Evolutionary conservation across 2,888 invertebrate genomes (phyloP).

Genomic region (Hirtodrosophila histrioides): DNA sequence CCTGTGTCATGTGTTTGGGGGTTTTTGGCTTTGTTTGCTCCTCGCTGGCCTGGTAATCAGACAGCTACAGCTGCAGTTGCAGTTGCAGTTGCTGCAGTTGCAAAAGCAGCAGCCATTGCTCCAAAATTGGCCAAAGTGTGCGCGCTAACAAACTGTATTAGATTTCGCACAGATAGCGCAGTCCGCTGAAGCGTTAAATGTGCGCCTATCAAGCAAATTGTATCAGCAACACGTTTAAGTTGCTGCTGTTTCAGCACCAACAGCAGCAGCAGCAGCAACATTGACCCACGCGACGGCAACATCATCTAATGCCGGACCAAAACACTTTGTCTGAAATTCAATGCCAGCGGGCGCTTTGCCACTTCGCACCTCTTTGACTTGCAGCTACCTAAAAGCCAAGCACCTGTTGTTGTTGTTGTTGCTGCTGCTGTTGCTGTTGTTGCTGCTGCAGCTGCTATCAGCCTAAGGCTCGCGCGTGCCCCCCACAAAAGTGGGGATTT

Average conservation of each 20-base stretch:
- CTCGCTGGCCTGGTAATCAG: slow-evolving; percentile 25
- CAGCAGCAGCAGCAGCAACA: slow-evolving; percentile 48
- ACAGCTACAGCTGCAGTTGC: slow-evolving; percentile 25
- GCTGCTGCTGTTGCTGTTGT: slow-evolving; percentile 33
- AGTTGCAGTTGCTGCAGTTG: slow-evolving; percentile 11
- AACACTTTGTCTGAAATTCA: slow-evolving; percentile 79
- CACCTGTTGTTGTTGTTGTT: slow-evolving; percentile 45
- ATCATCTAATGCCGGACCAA: slow-evolving; percentile 73
- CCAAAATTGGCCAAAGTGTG: slow-evolving; percentile 55
- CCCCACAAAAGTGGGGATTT: slow-evolving; percentile 75
- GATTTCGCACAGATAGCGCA: slow-evolving; percentile 71
- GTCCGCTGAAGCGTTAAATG: slow-evolving; percentile 72
- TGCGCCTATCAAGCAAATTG: slow-evolving; percentile 75
- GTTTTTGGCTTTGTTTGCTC: slow-evolving; percentile 46
- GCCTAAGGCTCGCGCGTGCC: slow-evolving; percentile 69
- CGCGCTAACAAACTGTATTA: slow-evolving; percentile 73
- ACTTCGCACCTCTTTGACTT: slow-evolving; percentile 77
- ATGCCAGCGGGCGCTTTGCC: slow-evolving; percentile 76
- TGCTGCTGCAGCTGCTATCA: slow-evolving; percentile 53
- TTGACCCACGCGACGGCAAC: slow-evolving; percentile 71
- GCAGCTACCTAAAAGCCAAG: slow-evolving; percentile 60
- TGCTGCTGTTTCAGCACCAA: slow-evolving; percentile 29
- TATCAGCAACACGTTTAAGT: slow-evolving; percentile 74
- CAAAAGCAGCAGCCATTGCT: slow-evolving; percentile 38
- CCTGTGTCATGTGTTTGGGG: slow-evolving; percentile 59